Evolutionary conservation across 2,797 vertebrate species (phyloP).

Genomic region (Pseudomugil gertrudae): DNA sequence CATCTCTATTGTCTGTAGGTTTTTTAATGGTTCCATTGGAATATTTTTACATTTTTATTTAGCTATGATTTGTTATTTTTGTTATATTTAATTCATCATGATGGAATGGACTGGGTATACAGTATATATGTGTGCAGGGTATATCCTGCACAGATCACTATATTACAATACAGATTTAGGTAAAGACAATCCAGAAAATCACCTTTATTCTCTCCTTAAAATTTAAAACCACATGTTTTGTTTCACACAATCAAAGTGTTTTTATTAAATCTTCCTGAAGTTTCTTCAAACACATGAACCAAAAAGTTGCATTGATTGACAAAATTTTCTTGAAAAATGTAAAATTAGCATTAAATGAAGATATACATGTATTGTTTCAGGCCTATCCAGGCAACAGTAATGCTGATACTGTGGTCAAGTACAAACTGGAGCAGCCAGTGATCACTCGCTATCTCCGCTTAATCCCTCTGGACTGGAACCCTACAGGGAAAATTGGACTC

Average conservation of each 20-base stretch:
- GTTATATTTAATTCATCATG: too few relatives aligned
- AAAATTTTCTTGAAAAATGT: not conserved
- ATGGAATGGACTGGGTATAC: too few relatives aligned
- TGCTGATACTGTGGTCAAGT: conserved; percentile 89
- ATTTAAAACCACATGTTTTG: too few relatives aligned
- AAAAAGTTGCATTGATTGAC: not conserved
- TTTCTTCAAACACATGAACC: not conserved
- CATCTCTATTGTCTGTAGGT: not conserved
- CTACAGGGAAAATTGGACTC: conserved; percentile 87
- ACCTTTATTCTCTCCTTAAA: not conserved
- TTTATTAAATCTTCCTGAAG: not conserved
- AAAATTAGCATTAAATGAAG: not conserved
- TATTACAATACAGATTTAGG: not conserved
- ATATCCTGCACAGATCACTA: too few relatives aligned
- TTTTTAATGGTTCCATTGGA: not conserved
- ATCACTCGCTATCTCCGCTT: conserved; percentile 90
- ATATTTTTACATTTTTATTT: too few relatives aligned
- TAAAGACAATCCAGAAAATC: not conserved
- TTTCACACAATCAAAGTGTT: not conserved
- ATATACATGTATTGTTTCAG: conserved; percentile 71
- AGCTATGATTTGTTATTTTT: too few relatives aligned
- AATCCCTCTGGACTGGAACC: conserved; percentile 89
- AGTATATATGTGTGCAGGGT: too few relatives aligned
- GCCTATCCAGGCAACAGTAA: conserved; percentile 91
- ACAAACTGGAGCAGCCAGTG: conserved; percentile 88